Evolutionary conservation across 2,888 invertebrate species (phyloP).

Genomic region (Parnassius glacialis): DNA sequence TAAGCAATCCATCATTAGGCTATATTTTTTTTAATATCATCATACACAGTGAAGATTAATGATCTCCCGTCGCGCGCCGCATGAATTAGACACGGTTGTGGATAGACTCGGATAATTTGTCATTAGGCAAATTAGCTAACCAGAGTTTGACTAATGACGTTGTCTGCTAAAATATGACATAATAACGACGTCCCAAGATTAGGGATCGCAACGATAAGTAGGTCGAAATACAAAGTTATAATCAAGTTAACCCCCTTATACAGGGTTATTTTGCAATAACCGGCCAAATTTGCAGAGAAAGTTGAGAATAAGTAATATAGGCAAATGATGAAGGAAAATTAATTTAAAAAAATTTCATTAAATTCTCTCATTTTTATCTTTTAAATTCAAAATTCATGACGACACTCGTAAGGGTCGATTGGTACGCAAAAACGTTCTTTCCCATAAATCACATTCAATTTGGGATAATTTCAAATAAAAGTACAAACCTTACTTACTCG

Average conservation of each 20-base stretch:
- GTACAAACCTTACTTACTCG: no score
- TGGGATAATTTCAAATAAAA: no score
- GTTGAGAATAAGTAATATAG: no score
- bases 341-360: no score
- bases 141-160: constrained; percentile 15
- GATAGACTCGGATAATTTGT: constrained; percentile 14
- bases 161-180: constrained; percentile 2
- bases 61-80: background rate
- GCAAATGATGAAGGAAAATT: no score
- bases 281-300: no score
- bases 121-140: constrained; percentile 20
- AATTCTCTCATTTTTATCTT: no score
- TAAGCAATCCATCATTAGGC: background rate
- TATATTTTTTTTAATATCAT: background rate
- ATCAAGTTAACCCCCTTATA: background rate
- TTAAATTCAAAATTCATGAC: background rate
- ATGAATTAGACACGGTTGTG: background rate
- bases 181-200: constrained; percentile 7
- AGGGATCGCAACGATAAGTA: background rate
- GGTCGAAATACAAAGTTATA: background rate
- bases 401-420: no score
- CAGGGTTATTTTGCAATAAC: no score
- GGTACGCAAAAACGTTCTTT: no score
- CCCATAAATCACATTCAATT: no score
- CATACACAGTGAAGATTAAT: constrained; percentile 3